These are phyloP conservation scores for Ptychadena robeensis DNA, from an alignment of 2,797 vertebrate genomes.

Conservation along the genomic window DNA sequence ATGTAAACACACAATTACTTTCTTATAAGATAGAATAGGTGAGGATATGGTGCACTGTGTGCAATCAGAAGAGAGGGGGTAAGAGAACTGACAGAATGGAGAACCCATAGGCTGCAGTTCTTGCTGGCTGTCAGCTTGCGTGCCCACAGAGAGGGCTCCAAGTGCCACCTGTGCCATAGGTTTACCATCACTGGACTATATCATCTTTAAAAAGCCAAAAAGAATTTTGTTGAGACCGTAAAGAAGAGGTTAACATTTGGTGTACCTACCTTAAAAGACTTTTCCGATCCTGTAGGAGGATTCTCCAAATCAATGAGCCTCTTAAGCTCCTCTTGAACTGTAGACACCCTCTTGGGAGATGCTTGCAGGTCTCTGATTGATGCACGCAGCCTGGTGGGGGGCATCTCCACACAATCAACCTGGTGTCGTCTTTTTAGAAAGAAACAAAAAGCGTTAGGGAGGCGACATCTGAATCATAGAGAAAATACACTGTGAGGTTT, in stretches of 20 bases:
- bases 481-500: background rate
- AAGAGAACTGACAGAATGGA: too few species aligned
- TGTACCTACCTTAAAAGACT: slow-evolving; percentile 85
- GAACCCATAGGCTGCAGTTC: too few species aligned
- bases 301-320: slow-evolving; percentile 94
- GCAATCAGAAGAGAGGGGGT: too few species aligned
- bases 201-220: background rate
- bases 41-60: too few species aligned
- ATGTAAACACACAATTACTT: too few species aligned
- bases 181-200: too few species aligned
- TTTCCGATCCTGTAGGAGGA: slow-evolving; percentile 83
- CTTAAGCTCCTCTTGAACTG: slow-evolving; percentile 92
- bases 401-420: slow-evolving; percentile 87
- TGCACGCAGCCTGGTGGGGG: slow-evolving; percentile 88
- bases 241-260: background rate
- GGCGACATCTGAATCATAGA: background rate
- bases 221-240: too few species aligned
- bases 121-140: too few species aligned
- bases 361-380: slow-evolving; percentile 87
- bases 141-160: too few species aligned
- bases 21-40: too few species aligned
- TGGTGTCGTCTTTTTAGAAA: slow-evolving; percentile 84
- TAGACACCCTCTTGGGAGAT: slow-evolving; percentile 89
- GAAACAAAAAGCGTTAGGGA: slow-evolving; percentile 57
- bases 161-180: too few species aligned